phyloP scores from a whole-genome alignment of 2,888 invertebrate genomes.

The Polydrusus tereticollis region DNA sequence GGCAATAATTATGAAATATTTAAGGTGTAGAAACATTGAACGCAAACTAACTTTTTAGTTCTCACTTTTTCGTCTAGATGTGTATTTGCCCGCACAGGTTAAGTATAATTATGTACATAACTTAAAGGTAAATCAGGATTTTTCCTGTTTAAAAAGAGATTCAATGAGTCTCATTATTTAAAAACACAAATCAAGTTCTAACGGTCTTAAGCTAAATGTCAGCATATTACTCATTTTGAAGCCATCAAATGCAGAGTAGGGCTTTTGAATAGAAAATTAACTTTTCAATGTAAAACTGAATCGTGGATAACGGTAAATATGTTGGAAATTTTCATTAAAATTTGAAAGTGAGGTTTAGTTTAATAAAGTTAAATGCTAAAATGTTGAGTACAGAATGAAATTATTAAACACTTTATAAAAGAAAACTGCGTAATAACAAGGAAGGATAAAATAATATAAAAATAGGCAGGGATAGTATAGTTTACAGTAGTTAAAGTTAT shows the following conservation, averaged over 20 bases:
- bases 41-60: no score
- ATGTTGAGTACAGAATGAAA: no score
- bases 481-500: no score
- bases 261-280: slow-evolving; percentile 35
- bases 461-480: no score
- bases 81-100: no score
- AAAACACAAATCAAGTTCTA: neutral
- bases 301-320: slow-evolving; percentile 6
- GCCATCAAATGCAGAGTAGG: slow-evolving; percentile 24
- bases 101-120: no score
- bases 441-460: no score
- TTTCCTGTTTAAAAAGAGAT: no score
- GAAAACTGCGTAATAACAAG: no score
- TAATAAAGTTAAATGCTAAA: neutral
- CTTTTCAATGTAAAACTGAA: slow-evolving; percentile 24
- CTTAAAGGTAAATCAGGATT: no score
- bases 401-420: no score
- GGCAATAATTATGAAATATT: neutral
- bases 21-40: neutral
- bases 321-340: slow-evolving; percentile 5
- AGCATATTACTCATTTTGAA: slow-evolving; percentile 11
- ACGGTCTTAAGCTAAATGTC: slow-evolving; percentile 9
- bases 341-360: neutral
- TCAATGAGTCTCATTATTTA: neutral
- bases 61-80: no score